Conservation (phyloP, 1,140 invertebrate species). For the Pogonomyrmex californicus region DNA sequence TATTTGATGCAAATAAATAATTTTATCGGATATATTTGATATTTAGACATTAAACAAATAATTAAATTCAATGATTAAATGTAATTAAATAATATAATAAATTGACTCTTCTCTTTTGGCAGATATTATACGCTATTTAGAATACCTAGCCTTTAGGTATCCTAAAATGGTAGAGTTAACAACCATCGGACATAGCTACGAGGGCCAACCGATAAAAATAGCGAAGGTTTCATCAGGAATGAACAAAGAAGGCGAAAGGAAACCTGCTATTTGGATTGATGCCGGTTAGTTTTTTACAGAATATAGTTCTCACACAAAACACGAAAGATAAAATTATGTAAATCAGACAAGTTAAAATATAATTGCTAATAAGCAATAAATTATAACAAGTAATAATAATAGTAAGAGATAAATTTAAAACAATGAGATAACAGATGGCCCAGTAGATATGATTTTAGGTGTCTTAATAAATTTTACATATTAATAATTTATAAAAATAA, state of each 20-base stretch:
- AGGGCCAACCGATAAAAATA: slow-evolving; percentile 92
- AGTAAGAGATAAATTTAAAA: too few species aligned
- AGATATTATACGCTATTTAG: slow-evolving; percentile 92
- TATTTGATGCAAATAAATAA: not conserved
- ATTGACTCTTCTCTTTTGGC: slow-evolving; percentile 49
- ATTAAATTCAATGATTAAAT: not conserved
- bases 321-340: not conserved
- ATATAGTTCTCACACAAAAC: not conserved
- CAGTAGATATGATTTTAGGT: too few species aligned
- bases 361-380: not conserved
- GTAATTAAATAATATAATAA: slow-evolving; percentile 2
- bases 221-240: slow-evolving; percentile 88
- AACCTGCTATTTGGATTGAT: slow-evolving; percentile 89
- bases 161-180: slow-evolving; percentile 90
- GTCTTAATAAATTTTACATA: not conserved
- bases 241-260: slow-evolving; percentile 80
- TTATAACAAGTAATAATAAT: not conserved
- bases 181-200: slow-evolving; percentile 92
- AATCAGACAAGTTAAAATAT: not conserved
- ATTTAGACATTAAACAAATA: not conserved
- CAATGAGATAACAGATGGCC: too few species aligned
- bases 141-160: slow-evolving; percentile 92
- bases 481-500: not conserved
- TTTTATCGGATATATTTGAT: not conserved
- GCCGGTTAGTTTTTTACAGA: slow-evolving; percentile 83